Base-by-base conservation (phyloP, 2,113 vertebrate species). In the Nothocercus nigrocapillus region DNA sequence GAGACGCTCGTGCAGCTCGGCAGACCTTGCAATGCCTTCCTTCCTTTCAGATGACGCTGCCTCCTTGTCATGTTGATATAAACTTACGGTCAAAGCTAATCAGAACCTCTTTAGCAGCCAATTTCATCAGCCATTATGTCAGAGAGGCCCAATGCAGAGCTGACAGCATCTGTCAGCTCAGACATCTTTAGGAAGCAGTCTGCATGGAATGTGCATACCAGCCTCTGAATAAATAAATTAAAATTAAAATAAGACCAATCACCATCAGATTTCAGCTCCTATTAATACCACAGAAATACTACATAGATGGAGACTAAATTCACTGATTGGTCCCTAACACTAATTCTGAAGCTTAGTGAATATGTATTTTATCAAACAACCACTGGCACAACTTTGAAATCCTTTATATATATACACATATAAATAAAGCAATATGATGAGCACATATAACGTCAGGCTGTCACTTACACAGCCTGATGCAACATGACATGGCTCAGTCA, bases 401-500 rank as follows among this genome's bases (percentile, higher is more conserved):
- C 90, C 80, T 87, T 90, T 78, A 53, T 85, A 68, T 24, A 53
- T 85, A 68, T 27, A 73, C 68, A 58, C 27, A 53, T 82, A 68
- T 27, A 73, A 64, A 58, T 44, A 88, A 9, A 3, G 74, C 44
- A 79, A 67, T 62, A 78, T 85, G 83, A 94, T 76, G 45, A 82
- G 28, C 70, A 87, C 8, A 59, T 84, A 22, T 22, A 85, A 51
- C 81, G 72, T 82, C 88, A 94, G 88, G 53, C 86, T 96, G 92
- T 93, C 85, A 90, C 62, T 96, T 84, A 80, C 83, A 88, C 61
- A 90, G 90, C 25, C 3, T 66, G 86, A 89, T 93, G 77, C 69
- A 94, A 94, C n/a, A 47, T 90, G 92, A 96, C 88, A 93, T 21
- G 92, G 74, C 74, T 87, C 70, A 89, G 66, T 93, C 86, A 63